Percentiles rank a stretch among this genome's conserved stretches.
Conservation (phyloP, 1,140 invertebrate species). For the Hylaeus anthracinus region DNA sequence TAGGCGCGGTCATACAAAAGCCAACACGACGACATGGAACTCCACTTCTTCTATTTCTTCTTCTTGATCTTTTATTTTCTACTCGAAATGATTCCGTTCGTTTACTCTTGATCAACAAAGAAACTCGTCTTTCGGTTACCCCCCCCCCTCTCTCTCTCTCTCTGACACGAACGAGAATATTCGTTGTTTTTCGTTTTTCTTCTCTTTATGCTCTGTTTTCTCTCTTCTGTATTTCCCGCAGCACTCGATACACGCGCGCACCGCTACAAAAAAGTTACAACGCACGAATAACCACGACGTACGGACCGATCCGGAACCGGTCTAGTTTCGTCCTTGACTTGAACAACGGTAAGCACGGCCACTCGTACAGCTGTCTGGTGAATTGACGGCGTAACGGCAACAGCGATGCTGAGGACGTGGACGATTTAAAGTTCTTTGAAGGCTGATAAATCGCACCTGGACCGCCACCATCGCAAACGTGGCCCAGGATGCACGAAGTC, state of each 20-base stretch:
- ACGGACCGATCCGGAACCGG: slow-evolving; percentile 55
- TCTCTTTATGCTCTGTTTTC: neutral
- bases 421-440: slow-evolving; percentile 50
- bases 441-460: slow-evolving; percentile 45
- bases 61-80: too few species aligned
- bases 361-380: slow-evolving; percentile 75
- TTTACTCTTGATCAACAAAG: neutral
- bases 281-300: slow-evolving; percentile 4
- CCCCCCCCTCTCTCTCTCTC: too few species aligned
- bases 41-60: neutral
- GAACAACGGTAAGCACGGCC: slow-evolving; percentile 75
- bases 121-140: neutral
- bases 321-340: slow-evolving; percentile 79
- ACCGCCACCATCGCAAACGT: slow-evolving; percentile 62
- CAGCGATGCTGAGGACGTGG: slow-evolving; percentile 53
- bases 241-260: slow-evolving; percentile 15
- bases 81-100: neutral
- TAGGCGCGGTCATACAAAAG: neutral
- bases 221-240: neutral
- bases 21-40: slow-evolving; percentile 4
- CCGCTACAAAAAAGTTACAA: slow-evolving; percentile 23
- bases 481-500: slow-evolving; percentile 64
- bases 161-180: too few species aligned
- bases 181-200: neutral
- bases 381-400: slow-evolving; percentile 75